Base-by-base conservation (phyloP, 1,140 invertebrate genomes). In the Bombus soroeensis region DNA sequence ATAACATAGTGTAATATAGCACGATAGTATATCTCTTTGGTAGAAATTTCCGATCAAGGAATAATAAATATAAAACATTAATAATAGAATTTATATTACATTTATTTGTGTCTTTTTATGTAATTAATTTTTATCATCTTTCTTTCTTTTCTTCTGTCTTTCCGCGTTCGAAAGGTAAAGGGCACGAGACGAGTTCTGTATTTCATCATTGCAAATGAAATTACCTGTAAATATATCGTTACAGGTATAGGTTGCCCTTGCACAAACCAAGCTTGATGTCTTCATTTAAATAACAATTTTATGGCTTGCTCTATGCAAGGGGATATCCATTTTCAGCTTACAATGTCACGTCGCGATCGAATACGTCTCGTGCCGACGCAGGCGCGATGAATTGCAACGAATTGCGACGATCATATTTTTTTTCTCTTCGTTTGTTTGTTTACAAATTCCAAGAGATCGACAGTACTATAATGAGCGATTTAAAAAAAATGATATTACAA, bases 31-130 rank as follows among this genome's bases (percentile, higher is more conserved):
- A 18, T 32, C 22, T 39, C 43, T n/a, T 43, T 15, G 25, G 13
- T 71, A 71, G 32, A 81, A 72, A 10, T 47, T 34, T 25, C 47
- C 8, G 43, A 71, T n/a, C 12, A 64, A 68, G 62, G 57, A 34
- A 32, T 41, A 71, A 85, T 80, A 84, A 84, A 79, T 41, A 3
- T 47, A n/a, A 71, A 72, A 73, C 43, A 13, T 22, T 37, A 28
- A 34, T 92, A 91, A 93, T 93, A 93, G 93, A 95, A 94, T 95
- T 94, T 95, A 94, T 94, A 95, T 94, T 95, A 95, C 93, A 94
- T 94, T 95, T 94, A 94, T 94, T 94, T 89, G 88, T 93, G 91
- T 93, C 91, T 93, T 91, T 92, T 94, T 76, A 76, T 91, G 88
- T 89, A 92, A 90, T 89, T 92, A 81, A 89, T 92, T 83, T 70